Evolutionary conservation across 1,140 invertebrate species (phyloP).

Genomic region (Bombus vancouverensis): DNA sequence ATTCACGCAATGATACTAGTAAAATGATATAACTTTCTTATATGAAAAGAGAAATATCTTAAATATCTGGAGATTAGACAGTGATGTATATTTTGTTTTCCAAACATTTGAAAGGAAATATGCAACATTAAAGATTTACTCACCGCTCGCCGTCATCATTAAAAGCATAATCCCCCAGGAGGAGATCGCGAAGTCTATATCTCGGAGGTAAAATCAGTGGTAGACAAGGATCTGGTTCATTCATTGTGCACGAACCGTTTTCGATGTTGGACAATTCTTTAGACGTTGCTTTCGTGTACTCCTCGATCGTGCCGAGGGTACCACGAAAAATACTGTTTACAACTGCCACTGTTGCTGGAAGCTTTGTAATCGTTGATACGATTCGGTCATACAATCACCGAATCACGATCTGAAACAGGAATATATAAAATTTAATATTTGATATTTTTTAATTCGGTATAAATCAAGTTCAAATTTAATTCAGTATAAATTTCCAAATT

Average conservation of each 20-base stretch:
- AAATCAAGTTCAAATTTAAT: too few relatives aligned
- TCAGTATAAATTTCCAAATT: too few relatives aligned
- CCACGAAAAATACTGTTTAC: constrained; percentile 44
- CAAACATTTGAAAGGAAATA: neutral
- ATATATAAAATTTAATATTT: too few relatives aligned
- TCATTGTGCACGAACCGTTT: constrained; percentile 70
- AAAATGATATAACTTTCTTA: neutral
- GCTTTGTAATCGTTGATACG: neutral
- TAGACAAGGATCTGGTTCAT: constrained; percentile 80
- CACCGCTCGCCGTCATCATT: constrained; percentile 90
- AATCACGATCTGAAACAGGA: neutral
- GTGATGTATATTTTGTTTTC: neutral
- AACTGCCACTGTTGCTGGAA: constrained; percentile 23
- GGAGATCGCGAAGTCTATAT: constrained; percentile 90
- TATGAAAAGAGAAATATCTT: neutral
- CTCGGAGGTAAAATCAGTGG: constrained; percentile 82
- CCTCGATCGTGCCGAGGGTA: constrained; percentile 31
- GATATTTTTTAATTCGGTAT: too few relatives aligned
- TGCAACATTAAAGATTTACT: constrained; percentile 62
- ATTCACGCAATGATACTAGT: too few relatives aligned
- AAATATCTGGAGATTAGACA: neutral
- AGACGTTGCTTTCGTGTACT: constrained; percentile 37
- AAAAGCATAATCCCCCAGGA: constrained; percentile 90
- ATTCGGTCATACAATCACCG: neutral
- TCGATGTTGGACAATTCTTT: constrained; percentile 25